Base-by-base conservation (phyloP, 1,140 invertebrate genomes). In the Eumaeus atala region DNA sequence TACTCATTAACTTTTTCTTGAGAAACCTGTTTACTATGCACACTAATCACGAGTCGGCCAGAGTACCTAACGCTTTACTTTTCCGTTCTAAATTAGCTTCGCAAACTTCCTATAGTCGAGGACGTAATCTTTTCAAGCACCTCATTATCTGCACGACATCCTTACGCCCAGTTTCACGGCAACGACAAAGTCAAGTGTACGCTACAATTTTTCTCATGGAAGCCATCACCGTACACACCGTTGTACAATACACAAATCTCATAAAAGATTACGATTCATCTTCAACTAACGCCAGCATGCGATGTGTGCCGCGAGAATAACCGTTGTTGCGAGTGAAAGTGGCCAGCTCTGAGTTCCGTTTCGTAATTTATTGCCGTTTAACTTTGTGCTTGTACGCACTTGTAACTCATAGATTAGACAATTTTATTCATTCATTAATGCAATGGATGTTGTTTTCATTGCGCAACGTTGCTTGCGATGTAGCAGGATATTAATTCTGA, bases 281-380 rank as follows among this genome's bases (percentile, higher is more conserved):
- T 70, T 67, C 51, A 64, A 56, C 56, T 56, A 62, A 59, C 59
- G 35, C 16, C 14, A 14, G 56, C 12, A 52, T 53, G 58, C 64
- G 66, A 69, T 74, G 70, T 72, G 64, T 66, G 69, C 65, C 63
- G 58, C 64, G 66, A 73, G 74, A 74, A 78, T 72, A 77, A 67
- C 74, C 61, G 71, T 69, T 73, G 72, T 77, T 69, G 61, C 67
- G 54, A 84, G 81, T 84, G 81, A 84, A 84, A 84, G 81, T 83
- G 71, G 63, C 18, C 47, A 18, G 37, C 37, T 9, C 37, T 9
- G 47, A 77, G 70, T 77, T 79, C 72, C 81, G 81, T 81, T 62
- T 67, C 60, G 56, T 65, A 65, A 65, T 65, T 62, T 67, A 67
- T 67, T 54, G 57, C 56, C 53, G 59, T 61, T 61, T 59, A 66